Conservation (phyloP, 1,140 invertebrate species). For the Leucophenga varia region DNA sequence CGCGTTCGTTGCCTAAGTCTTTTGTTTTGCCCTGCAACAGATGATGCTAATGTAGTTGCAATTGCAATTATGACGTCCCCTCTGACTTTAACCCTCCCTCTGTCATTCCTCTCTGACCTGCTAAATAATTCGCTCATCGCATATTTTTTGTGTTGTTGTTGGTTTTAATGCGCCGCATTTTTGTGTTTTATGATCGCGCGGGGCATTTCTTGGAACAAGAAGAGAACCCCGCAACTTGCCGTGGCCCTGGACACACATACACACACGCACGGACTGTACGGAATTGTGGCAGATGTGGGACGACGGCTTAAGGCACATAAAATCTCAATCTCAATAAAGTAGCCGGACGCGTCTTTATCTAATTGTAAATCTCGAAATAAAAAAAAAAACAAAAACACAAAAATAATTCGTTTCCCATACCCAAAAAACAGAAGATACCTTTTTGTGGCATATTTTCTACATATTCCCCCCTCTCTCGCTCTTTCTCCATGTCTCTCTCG, state of each 20-base stretch:
- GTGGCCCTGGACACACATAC: conserved; percentile 24
- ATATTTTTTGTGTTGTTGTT: conserved; percentile 12
- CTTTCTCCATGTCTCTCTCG: conserved; percentile 15
- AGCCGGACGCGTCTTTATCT: conserved; percentile 39
- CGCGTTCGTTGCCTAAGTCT: conserved; percentile 47
- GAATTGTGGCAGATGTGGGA: conserved; percentile 21
- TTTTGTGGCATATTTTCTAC: no score
- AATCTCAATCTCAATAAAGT: conserved; percentile 54
- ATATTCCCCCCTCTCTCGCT: conserved; percentile 18
- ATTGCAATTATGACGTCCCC: conserved; percentile 25
- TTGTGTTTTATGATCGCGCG: conserved; percentile 41
- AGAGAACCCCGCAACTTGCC: conserved; percentile 13
- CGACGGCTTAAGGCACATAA: conserved; percentile 46
- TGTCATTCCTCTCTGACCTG: neutral
- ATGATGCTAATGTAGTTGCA: conserved; percentile 42
- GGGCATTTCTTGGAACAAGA: conserved; percentile 49
- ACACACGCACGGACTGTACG: neutral
- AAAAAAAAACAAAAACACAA: conserved; percentile 10
- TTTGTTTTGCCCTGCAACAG: conserved; percentile 27
- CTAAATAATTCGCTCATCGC: conserved; percentile 32
- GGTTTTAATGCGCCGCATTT: conserved; percentile 30
- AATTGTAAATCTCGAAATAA: conserved; percentile 43
- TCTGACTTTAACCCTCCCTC: neutral
- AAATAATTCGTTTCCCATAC: no score
- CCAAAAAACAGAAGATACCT: no score